Base-by-base conservation (phyloP, 2,888 invertebrate genomes). In the Dascillus cervinus region DNA sequence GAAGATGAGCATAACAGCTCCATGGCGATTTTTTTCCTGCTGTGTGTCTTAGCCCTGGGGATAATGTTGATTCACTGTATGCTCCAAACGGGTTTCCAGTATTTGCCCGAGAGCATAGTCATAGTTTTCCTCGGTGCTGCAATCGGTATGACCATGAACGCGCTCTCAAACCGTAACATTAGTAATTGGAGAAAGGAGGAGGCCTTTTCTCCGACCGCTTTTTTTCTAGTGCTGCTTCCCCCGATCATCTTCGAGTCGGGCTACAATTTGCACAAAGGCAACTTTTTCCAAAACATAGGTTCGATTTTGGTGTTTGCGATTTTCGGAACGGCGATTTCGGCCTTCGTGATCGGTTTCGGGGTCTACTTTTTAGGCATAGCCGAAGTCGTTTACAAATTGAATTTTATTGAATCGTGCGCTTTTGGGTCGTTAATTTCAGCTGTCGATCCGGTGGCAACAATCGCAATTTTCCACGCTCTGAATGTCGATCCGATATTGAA, bases 191-290 rank as follows among this genome's bases (percentile, higher is more conserved):
- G 90, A 58, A 89, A 92, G 60, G 96, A 96, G 61, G 97, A 98
- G 66, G 91, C 95, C 0, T 95, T 98, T 59, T 94, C 95, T 4
- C 97, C 98, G 0, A 98, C 96, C 11, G 91, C 96, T 11, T 98
- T 98, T 64, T 98, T 98, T 58, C 73, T 98, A 29, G 88, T 98
- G 2, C 73, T 98, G 1, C 66, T 98, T 29, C 98, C 98, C 5
- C 98, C 98, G 1, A 98, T 98, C 32, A 98, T 98, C 51, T 98
- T 98, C 70, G 98, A 98, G 66, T 95, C 95, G 2, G 97, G 97
- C 2, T 98, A 97, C 61, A 98, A 97, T 71, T 73, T 98, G 37
- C 97, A 98, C 56, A 98, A 98, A 67, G 96, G 95, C 43, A 88
- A 89, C 55, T 89, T 88, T 55, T 89, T 88, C 55, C 94, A 97